These are phyloP conservation scores for Ooceraea biroi DNA, from an alignment of 1,140 invertebrate genomes.

Conservation along the genomic window DNA sequence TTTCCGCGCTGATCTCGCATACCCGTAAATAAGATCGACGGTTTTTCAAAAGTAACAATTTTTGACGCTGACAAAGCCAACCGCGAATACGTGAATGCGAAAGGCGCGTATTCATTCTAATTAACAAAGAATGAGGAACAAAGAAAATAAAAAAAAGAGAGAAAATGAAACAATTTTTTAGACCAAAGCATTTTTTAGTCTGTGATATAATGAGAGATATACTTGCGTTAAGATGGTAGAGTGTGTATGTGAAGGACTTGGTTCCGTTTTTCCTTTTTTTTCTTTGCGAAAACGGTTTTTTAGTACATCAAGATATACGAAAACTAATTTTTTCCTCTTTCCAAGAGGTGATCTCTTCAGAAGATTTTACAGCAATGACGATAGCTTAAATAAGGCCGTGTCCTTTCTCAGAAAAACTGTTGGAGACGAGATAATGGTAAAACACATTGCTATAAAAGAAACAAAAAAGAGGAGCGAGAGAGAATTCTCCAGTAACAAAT, in stretches of 20 bases:
- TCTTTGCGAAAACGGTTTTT: slow-evolving; percentile 43
- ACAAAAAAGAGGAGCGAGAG: background rate
- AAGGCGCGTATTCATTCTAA: slow-evolving; percentile 33
- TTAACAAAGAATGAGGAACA: slow-evolving; percentile 45
- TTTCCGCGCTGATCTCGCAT: slow-evolving; percentile 49
- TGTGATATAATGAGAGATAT: slow-evolving; percentile 84
- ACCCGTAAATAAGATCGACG: slow-evolving; percentile 32
- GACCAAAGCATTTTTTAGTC: slow-evolving; percentile 87
- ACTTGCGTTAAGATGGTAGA: slow-evolving; percentile 76
- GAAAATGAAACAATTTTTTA: slow-evolving; percentile 80
- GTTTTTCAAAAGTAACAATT: slow-evolving; percentile 36
- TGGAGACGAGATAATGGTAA: slow-evolving; percentile 18
- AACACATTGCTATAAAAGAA: background rate
- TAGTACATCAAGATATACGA: background rate
- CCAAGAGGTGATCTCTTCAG: slow-evolving; percentile 50
- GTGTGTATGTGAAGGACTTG: slow-evolving; percentile 75
- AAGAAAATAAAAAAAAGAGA: slow-evolving; percentile 62
- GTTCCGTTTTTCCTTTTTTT: slow-evolving; percentile 59
- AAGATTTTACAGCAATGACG: slow-evolving; percentile 36
- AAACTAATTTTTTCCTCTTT: slow-evolving; percentile 50
- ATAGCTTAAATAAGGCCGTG: slow-evolving; percentile 47
- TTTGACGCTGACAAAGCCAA: background rate
- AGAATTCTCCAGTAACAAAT: background rate
- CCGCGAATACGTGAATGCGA: slow-evolving; percentile 3
- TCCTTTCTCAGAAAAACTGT: slow-evolving; percentile 48